Evolutionary conservation across 2,113 vertebrate genomes (phyloP).

Genomic region (Rhadina sibilatrix): DNA sequence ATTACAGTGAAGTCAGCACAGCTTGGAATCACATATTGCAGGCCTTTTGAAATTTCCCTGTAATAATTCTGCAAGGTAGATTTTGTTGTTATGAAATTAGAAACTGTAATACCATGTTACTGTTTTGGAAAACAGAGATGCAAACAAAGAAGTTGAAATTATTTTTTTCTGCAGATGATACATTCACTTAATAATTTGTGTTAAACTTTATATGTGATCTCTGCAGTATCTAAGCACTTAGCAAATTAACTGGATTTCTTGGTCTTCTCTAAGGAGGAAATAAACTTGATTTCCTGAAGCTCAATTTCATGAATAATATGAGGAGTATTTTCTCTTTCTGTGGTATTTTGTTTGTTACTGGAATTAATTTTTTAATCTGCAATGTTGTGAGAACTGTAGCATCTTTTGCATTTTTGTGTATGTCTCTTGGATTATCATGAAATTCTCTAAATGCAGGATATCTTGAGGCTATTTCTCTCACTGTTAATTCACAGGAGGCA

Average conservation of each 20-base stretch:
- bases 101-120: background rate
- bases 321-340: background rate
- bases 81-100: background rate
- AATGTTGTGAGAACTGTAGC: background rate
- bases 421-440: background rate
- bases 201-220: background rate
- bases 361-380: background rate
- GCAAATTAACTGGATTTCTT: background rate
- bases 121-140: background rate
- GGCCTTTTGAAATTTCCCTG: background rate
- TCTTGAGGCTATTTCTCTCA: background rate
- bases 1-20: background rate
- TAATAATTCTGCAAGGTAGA: background rate
- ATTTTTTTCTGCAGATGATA: background rate
- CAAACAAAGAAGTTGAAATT: background rate
- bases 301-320: background rate
- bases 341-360: background rate
- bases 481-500: background rate
- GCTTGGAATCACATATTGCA: background rate
- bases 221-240: background rate
- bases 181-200: background rate
- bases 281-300: background rate
- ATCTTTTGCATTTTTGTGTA: background rate
- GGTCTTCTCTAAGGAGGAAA: background rate
- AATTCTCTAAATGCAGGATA: background rate